Base-by-base conservation (phyloP, 37 sponge, comb jelly and placozoan species). In the Mnemiopsis leidyi region DNA sequence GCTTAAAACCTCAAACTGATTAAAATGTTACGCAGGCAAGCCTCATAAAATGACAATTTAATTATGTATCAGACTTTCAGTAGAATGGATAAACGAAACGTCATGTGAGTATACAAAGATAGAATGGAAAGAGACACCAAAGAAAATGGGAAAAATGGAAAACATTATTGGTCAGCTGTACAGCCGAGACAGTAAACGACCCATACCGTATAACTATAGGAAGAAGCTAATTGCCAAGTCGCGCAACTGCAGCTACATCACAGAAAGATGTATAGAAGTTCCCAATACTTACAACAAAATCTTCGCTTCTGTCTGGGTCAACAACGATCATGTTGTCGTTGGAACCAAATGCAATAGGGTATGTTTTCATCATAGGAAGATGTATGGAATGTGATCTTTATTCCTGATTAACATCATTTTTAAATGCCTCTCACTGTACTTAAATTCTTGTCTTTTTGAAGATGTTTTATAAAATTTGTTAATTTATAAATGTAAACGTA, bases 311-410 rank as follows among this genome's bases (percentile, higher is more conserved):
- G n/a, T 38, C 23, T 85, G 90, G 90, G 61, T 38, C 7, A 30
- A 38, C 24, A 23, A 23, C 2, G 67, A 85, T n/a, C 48, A 38
- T 23, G 90, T 85, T 40, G 67, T 85, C 21, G 90, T 85, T 25
- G 90, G 90, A 37, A 85, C 90, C 24, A 85, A 85, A 39, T 85
- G 90, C 23, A 85, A 85, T 38, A 37, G 36, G 40, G 90, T 85
- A 48, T 9, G 61, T 26, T 3, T n/a, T n/a, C n/a, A n/a, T n/a
- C n/a, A n/a, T n/a, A n/a, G n/a, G n/a, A n/a, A n/a, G n/a, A n/a
- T n/a, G n/a, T n/a, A n/a, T n/a, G n/a, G n/a, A n/a, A n/a, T n/a
- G n/a, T n/a, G n/a, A n/a, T n/a, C n/a, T n/a, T n/a, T n/a, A n/a
- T n/a, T n/a, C n/a, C n/a, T n/a, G n/a, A n/a, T n/a, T n/a, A n/a